A percentile compares a stretch with the other conserved stretches of the same genome.
Conservation (phyloP, 2,797 vertebrate species). For the Channa striata region DNA sequence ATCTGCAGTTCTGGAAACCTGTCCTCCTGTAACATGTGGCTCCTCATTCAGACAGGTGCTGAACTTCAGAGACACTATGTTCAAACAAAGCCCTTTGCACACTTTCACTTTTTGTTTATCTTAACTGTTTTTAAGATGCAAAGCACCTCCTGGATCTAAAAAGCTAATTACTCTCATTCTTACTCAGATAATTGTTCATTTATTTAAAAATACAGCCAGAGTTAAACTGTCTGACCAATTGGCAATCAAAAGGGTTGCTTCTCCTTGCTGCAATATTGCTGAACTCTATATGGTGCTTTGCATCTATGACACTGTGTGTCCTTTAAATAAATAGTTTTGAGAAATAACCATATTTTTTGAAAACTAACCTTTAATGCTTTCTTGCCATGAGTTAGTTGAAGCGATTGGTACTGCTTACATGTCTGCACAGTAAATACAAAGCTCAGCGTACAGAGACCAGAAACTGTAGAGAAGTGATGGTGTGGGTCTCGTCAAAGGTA, state of each 20-base stretch:
- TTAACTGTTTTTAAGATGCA: conserved; percentile 37
- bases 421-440: conserved; percentile 7
- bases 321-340: conserved; percentile 17
- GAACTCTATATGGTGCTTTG: conserved; percentile 40
- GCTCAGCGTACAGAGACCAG: conserved; percentile 6
- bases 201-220: neutral
- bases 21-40: conserved; percentile 60
- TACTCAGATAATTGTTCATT: conserved; percentile 6
- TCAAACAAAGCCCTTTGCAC: conserved; percentile 59
- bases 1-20: conserved; percentile 64
- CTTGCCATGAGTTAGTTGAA: conserved; percentile 1
- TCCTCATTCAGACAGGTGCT: conserved; percentile 67
- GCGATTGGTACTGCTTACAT: neutral
- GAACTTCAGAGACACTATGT: conserved; percentile 63
- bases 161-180: conserved; percentile 3
- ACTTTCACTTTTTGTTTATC: conserved; percentile 54
- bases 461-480: neutral
- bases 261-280: conserved; percentile 15
- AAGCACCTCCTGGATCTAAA: conserved; percentile 37
- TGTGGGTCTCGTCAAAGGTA: neutral
- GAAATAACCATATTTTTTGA: neutral
- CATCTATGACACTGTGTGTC: conserved; percentile 47
- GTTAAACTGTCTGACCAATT: conserved; percentile 18
- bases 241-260: conserved; percentile 19
- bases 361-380: too few species aligned